A percentile compares a stretch with the other conserved stretches of the same genome.
Conservation (phyloP, 2,113 vertebrate genomes). For the Vimba vimba region DNA sequence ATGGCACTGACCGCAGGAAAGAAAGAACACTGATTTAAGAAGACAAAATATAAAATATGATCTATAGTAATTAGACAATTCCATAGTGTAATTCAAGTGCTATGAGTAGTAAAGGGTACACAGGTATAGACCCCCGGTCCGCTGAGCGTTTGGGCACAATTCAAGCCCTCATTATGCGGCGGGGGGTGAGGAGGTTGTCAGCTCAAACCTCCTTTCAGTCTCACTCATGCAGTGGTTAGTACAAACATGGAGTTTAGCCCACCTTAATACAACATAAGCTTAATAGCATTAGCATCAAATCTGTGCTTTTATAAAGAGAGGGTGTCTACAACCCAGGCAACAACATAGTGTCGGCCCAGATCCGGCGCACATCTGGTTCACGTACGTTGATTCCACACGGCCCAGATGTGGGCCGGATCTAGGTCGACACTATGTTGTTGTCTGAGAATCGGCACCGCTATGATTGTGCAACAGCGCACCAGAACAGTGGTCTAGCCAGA, state of each 20-base stretch:
- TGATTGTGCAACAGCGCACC: slow-evolving; percentile 41
- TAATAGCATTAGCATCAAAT: slow-evolving; percentile 1
- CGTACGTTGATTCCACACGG: too few species aligned
- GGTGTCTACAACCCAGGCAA: not conserved
- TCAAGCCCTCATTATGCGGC: slow-evolving; percentile 71
- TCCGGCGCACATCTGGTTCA: too few species aligned
- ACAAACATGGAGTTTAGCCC: slow-evolving; percentile 40
- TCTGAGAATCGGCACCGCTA: not conserved
- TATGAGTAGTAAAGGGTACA: slow-evolving; percentile 70
- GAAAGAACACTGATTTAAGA: slow-evolving; percentile 76
- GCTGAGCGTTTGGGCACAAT: not conserved
- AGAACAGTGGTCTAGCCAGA: slow-evolving; percentile 15
- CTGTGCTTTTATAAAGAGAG: slow-evolving; percentile 18
- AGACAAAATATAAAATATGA: slow-evolving; percentile 70
- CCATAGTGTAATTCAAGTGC: slow-evolving; percentile 79
- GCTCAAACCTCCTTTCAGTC: slow-evolving; percentile 45
- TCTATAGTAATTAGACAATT: slow-evolving; percentile 72
- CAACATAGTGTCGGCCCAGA: too few species aligned
- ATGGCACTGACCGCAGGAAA: slow-evolving; percentile 63
- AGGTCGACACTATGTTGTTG: too few species aligned
- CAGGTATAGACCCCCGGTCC: slow-evolving; percentile 56
- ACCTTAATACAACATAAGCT: slow-evolving; percentile 42
- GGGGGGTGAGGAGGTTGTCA: slow-evolving; percentile 58
- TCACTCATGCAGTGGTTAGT: slow-evolving; percentile 67
- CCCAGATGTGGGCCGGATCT: too few species aligned